Percentiles rank a stretch among this genome's conserved stretches.
These are phyloP conservation scores for Cercopithecus neglectus DNA, from an alignment of 2,797 vertebrate genomes.

Conservation along the genomic window DNA sequence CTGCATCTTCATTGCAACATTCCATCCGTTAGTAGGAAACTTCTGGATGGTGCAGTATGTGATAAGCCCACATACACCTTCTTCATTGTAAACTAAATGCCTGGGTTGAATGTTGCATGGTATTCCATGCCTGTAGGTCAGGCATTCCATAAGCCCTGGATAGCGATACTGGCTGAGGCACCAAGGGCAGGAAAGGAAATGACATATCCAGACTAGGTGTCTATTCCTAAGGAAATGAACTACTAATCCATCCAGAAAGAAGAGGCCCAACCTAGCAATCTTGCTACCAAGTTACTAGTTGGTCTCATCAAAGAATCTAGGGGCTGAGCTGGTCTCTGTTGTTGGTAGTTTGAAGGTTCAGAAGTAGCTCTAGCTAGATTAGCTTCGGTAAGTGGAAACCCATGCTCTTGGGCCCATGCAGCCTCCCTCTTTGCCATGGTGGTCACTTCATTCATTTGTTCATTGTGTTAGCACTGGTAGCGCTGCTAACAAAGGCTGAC, in stretches of 20 bases:
- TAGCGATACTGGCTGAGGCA: background rate
- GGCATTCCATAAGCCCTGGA: background rate
- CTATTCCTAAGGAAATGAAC: background rate
- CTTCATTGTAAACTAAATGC: slow-evolving; percentile 1
- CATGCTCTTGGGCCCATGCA: background rate
- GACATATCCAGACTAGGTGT: background rate
- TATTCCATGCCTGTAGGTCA: background rate
- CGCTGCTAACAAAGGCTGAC: background rate
- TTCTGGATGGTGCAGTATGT: background rate
- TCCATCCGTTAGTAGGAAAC: background rate
- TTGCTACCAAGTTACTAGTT: background rate
- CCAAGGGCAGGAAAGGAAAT: background rate
- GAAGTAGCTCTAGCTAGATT: background rate
- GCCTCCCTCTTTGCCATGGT: background rate
- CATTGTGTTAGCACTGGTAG: background rate
- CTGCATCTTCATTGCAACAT: background rate
- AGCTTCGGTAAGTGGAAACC: background rate
- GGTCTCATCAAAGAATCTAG: background rate
- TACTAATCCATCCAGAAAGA: background rate
- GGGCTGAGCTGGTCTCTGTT: background rate
- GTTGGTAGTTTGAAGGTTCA: background rate
- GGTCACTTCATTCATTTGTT: background rate
- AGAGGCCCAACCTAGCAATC: background rate
- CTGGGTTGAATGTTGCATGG: background rate
- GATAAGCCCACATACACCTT: background rate